Evolutionary conservation across 1,140 invertebrate species (phyloP).

Genomic region (Cylas formicarius): DNA sequence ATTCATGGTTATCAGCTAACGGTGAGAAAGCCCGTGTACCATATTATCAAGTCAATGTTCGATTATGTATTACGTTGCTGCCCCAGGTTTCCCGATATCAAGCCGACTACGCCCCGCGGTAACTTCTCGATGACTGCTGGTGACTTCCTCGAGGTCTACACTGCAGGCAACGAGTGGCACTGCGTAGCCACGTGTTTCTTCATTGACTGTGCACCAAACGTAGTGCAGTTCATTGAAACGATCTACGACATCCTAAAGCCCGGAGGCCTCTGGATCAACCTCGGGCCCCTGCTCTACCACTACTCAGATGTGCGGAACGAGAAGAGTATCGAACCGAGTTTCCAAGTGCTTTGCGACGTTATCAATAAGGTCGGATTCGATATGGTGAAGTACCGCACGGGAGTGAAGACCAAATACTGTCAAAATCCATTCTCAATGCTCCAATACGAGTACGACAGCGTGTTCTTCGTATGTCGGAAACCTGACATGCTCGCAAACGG

Average conservation of each 20-base stretch:
- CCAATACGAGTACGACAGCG: constrained; percentile 80
- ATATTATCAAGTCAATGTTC: no score
- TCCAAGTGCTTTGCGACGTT: constrained; percentile 74
- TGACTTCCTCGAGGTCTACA: constrained; percentile 76
- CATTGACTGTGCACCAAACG: constrained; percentile 95
- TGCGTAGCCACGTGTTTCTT: constrained; percentile 97
- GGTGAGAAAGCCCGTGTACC: no score
- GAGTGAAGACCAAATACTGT: constrained; percentile 79
- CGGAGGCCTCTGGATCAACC: constrained; percentile 80
- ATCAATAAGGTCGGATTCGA: constrained; percentile 82
- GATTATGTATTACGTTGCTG: no score
- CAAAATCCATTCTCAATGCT: constrained; percentile 93
- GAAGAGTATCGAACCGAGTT: constrained; percentile 90
- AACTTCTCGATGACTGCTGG: constrained; percentile 95
- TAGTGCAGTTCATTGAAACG: constrained; percentile 89
- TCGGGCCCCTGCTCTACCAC: constrained; percentile 92
- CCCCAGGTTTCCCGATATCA: constrained; percentile 86
- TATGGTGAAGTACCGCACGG: constrained; percentile 64
- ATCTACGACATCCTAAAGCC: constrained; percentile 89
- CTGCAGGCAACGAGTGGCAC: constrained; percentile 66
- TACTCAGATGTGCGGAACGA: constrained; percentile 78
- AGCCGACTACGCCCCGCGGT: constrained; percentile 61
- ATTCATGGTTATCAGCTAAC: no score
- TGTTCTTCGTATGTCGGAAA: constrained; percentile 83
- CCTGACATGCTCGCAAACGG: constrained; percentile 39